phyloP scores from a whole-genome alignment of 2,888 invertebrate species.

The Prionchulus punctatus region DNA sequence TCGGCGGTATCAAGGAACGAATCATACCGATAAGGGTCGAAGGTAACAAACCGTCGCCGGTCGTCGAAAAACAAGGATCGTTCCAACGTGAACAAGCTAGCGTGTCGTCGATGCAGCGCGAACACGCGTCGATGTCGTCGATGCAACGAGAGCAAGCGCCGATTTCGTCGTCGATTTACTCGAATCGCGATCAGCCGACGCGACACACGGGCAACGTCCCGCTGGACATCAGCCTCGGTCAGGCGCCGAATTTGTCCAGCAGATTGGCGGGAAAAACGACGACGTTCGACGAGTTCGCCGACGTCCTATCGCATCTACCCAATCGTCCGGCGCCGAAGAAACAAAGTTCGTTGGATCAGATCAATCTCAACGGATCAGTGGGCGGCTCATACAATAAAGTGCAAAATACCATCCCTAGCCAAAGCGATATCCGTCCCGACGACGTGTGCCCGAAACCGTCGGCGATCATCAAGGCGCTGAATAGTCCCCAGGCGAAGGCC shows the following conservation, averaged over 20 bases:
- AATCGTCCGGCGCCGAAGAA: no score
- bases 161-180: background rate
- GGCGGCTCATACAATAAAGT: no score
- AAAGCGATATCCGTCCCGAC: no score
- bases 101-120: background rate
- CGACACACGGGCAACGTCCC: background rate
- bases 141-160: background rate
- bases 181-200: background rate
- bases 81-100: background rate
- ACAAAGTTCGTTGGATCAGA: no score
- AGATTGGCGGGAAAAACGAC: background rate
- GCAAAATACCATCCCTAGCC: no score
- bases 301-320: background rate
- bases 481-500: no score
- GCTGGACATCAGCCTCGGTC: background rate
- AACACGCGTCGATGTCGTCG: background rate
- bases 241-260: background rate
- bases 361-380: no score
- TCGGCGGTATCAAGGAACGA: background rate
- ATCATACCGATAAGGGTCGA: constrained; percentile 1
- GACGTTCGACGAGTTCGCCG: background rate
- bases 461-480: no score
- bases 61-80: background rate
- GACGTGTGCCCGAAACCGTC: no score
- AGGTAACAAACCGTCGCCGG: background rate